Evolutionary conservation across 2,888 invertebrate genomes (phyloP), one percentile per base, ranked within the genome.

Genomic region (Heteromurus nitidus): DNA sequence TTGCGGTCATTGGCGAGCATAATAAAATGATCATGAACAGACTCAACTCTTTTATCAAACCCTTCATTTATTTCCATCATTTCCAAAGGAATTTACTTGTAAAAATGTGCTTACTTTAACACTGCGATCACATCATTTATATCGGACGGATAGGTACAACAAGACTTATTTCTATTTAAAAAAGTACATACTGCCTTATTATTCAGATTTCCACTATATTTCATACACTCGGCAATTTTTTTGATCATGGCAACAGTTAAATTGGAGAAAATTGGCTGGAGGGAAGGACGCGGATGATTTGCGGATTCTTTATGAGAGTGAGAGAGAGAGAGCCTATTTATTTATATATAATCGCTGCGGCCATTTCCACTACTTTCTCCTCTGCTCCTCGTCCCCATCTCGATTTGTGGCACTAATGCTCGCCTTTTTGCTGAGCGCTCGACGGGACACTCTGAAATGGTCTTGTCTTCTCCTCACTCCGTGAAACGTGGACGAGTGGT

Each of bases 381-480:
- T 42, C 11, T 18, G 24, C 16, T 9, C 11, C 18, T 42, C 18
- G 24, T 42, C 31, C 31, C n/a, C 20, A 62, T 24, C 47, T 44
- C 44, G 58, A 60, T 64, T 44, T 11, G n/a, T 16, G 47, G 55
- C n/a, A 58, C 42, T 67, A 28, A 75, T 18, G 20, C 22, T 75
- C 18, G 58, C 75, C 18, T 55, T 75, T 58, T 55, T 75, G 28
- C 67, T 58, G 58, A 75, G 75, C 42, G 67, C 75, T 9, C 75
- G 36, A 9, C 75, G 67, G 28, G 67, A 67, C 13, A 75, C 58
- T 22, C 75, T 75, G 28, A 67, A 26, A 58, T 65, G 67, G 26
- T 67, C 75, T 28, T 75, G 75, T 55, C 65, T 65, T 26, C 74
- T 31, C 28, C 28, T n/a, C n/a, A n/a, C 3, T 16, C 73, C 62